phyloP scores from a whole-genome alignment of 2,888 invertebrate genomes.

The Agapetus fuscipes region DNA sequence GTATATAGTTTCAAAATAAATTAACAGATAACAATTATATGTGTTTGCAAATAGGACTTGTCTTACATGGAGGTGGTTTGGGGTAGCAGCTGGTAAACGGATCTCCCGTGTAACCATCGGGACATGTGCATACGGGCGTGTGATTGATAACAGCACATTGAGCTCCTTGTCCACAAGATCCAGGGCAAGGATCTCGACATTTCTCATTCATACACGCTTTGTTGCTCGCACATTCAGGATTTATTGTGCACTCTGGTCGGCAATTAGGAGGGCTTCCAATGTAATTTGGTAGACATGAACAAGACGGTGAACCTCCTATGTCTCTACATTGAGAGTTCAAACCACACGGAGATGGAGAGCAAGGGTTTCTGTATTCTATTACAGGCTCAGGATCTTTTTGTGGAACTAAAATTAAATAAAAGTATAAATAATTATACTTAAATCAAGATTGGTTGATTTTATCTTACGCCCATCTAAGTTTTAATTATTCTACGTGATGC shows the following conservation, averaged over 20 bases:
- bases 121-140: conserved; percentile 64
- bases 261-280: conserved; percentile 63
- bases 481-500: too few species aligned
- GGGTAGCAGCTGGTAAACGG: conserved; percentile 52
- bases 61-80: conserved; percentile 41
- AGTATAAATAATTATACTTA: too few species aligned
- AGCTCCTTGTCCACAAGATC: conserved; percentile 60
- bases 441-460: too few species aligned
- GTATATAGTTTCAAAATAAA: too few species aligned
- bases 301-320: conserved; percentile 50
- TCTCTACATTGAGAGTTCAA: conserved; percentile 56
- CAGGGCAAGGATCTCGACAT: conserved; percentile 73
- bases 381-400: too few species aligned
- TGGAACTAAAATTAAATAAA: too few species aligned
- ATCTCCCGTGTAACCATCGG: conserved; percentile 61
- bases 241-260: conserved; percentile 60
- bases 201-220: conserved; percentile 67
- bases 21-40: too few species aligned
- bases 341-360: conserved; percentile 57
- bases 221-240: conserved; percentile 65
- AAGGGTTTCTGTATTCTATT: conserved; percentile 49
- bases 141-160: conserved; percentile 59
- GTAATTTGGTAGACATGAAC: conserved; percentile 54
- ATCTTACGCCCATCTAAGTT: too few species aligned
- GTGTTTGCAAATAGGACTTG: too few species aligned